Conservation (phyloP, 2,113 vertebrate species). For the Seriola rivoliana region DNA sequence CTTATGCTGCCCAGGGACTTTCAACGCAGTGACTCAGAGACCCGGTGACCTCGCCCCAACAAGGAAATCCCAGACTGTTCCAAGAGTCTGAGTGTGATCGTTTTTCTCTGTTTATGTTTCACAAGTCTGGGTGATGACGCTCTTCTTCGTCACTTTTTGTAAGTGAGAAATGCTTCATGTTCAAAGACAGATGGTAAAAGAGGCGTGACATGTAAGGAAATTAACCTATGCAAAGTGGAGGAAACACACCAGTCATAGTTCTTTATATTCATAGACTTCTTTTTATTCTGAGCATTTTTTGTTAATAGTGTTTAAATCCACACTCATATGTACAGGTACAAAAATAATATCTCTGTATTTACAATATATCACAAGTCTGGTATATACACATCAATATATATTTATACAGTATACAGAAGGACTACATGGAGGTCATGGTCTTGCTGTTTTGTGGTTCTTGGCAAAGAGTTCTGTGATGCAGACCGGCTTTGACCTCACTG, state of each 20-base stretch:
- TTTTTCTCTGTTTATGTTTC: conserved; percentile 40
- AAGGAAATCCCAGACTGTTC: conserved; percentile 79
- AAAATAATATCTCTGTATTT: conserved; percentile 85
- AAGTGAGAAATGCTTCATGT: conserved; percentile 39
- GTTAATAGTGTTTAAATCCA: conserved; percentile 83
- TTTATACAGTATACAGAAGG: conserved; percentile 56
- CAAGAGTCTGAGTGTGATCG: conserved; percentile 28
- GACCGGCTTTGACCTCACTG: conserved; percentile 37
- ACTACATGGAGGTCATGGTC: conserved; percentile 48
- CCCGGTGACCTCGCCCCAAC: conserved; percentile 71
- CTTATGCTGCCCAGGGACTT: conserved; percentile 72
- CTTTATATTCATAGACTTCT: conserved; percentile 63
- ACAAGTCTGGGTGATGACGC: conserved; percentile 54
- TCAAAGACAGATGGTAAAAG: conserved; percentile 24
- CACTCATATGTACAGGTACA: conserved; percentile 78
- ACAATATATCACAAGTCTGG: conserved; percentile 80
- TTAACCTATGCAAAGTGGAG: not conserved
- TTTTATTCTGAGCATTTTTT: conserved; percentile 68
- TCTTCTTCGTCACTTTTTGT: conserved; percentile 12
- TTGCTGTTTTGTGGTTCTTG: conserved; percentile 21
- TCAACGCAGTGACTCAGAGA: conserved; percentile 74
- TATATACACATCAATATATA: conserved; percentile 69
- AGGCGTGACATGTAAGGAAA: conserved; percentile 30
- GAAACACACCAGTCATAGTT: conserved; percentile 10
- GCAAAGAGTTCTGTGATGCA: conserved; percentile 38